These are phyloP conservation scores for Caenorhabditis sinica DNA, from an alignment of 2,888 invertebrate genomes.

Conservation along the genomic window DNA sequence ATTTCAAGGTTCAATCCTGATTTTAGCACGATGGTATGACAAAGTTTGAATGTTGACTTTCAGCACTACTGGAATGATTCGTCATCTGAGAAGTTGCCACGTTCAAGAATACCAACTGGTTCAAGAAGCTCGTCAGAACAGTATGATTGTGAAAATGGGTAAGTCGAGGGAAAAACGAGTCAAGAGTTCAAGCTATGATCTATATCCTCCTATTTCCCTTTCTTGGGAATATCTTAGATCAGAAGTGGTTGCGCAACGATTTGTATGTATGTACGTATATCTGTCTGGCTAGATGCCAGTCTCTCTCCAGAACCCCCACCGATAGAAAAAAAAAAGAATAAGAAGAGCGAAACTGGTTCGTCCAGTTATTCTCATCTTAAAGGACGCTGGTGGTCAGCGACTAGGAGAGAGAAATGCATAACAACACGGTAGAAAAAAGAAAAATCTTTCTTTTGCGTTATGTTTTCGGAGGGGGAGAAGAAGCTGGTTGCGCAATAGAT, in stretches of 20 bases:
- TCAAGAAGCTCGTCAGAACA: constrained; percentile 76
- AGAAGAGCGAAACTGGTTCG: constrained; percentile 33
- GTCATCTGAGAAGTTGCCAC: constrained; percentile 82
- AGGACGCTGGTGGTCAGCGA: constrained; percentile 47
- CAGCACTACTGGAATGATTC: constrained; percentile 83
- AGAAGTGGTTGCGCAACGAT: constrained; percentile 40
- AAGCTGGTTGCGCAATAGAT: constrained; percentile 55
- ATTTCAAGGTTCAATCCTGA: too few relatives aligned
- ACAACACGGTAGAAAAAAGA: constrained; percentile 47
- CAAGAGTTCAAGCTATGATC: constrained; percentile 23
- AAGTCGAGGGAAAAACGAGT: constrained; percentile 22
- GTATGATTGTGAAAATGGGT: constrained; percentile 77
- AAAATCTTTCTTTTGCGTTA: constrained; percentile 19
- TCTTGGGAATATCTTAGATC: constrained; percentile 13
- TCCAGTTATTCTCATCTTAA: constrained; percentile 51
- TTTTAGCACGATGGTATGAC: too few relatives aligned
- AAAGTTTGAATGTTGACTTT: constrained; percentile 48
- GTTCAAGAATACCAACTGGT: constrained; percentile 77
- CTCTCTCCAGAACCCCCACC: constrained; percentile 31
- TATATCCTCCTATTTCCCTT: constrained; percentile 3
- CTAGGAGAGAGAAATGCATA: constrained; percentile 49
- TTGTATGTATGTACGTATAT: constrained; percentile 38
- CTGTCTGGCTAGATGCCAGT: constrained; percentile 45
- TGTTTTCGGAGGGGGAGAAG: constrained; percentile 12
- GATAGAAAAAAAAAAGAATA: constrained; percentile 13